Percentiles rank a stretch among this genome's conserved stretches.
phyloP scores from a whole-genome alignment of 1,140 invertebrate genomes.

The Apis cerana region DNA sequence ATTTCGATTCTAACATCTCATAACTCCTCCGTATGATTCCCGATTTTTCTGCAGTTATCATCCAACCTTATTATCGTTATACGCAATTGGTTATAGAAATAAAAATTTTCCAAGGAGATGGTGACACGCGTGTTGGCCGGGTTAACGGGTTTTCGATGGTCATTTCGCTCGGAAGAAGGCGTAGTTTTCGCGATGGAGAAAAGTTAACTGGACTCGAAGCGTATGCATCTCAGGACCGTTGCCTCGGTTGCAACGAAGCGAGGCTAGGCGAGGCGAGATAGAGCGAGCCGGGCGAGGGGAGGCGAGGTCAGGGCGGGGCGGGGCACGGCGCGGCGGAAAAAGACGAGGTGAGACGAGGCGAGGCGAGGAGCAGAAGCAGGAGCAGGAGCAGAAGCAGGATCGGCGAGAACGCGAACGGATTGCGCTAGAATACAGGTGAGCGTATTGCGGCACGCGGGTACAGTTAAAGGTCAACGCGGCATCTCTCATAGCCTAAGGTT shows the following conservation, averaged over 20 bases:
- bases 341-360: background rate
- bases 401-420: slow-evolving; percentile 51
- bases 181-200: background rate
- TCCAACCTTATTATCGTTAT: no score
- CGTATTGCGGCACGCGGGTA: slow-evolving; percentile 76
- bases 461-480: slow-evolving; percentile 78
- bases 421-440: slow-evolving; percentile 74
- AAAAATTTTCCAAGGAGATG: no score
- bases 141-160: background rate
- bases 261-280: slow-evolving; percentile 22
- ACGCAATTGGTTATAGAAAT: no score
- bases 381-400: slow-evolving; percentile 19
- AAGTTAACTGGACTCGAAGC: slow-evolving; percentile 26
- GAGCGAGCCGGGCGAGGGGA: background rate
- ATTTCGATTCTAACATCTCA: no score
- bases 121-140: background rate
- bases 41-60: no score
- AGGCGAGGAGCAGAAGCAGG: slow-evolving; percentile 14
- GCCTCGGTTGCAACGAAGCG: slow-evolving; percentile 18
- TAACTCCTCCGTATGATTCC: no score
- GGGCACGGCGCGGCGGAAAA: background rate
- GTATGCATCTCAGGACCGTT: slow-evolving; percentile 25
- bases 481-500: slow-evolving; percentile 64
- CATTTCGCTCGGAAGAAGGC: background rate
- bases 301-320: background rate